Evolutionary conservation across 2,797 vertebrate species (phyloP), one percentile per base, ranked within the genome.

Genomic region (Ambastaia sidthimunki): DNA sequence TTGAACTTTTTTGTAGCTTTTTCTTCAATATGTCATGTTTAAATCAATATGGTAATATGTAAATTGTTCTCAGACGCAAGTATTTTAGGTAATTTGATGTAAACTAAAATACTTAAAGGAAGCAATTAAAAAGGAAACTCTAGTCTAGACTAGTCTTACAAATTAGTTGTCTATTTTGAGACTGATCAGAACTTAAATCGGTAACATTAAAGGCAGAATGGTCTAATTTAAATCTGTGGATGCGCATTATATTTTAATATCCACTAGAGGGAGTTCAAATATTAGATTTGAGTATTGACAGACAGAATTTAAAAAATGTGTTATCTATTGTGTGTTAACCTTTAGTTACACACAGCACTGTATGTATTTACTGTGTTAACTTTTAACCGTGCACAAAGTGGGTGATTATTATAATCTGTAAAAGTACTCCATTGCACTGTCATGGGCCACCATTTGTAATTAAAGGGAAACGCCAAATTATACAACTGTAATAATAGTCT

Each of bases 371-470:
- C 9, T 34, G 15, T n/a, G 1, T 65, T 50, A 69, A 25, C 47
- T 68, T 68, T 37, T 7, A 37, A 37, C 5, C 9, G 5, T 37
- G 44, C 21, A 48, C 44, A 48, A 68, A 47, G 21, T 7, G 21
- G 9, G 48, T 55, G 52, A 55, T 55, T 7, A 19, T 55, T n/a
- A 19, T 19, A n/a, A 19, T 55, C 52, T 55, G 52, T 19, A n/a
- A 19, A 52, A 15, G 69, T 72, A 19, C 28, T 59, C 54, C 4
- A 44, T 23, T 72, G 23, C 9, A 59, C 3, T 50, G 18, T 21
- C 25, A 52, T 52, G 16, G 66, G 41, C 41, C 16, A 68, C 11
- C 16, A 11, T 55, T 75, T 41, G 52, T 67, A 55, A 76, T 25
- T 9, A 66, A 10, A 0, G 62, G 41, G 11, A 67, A 67, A 67